These are phyloP conservation scores for Scotopteryx bipunctaria DNA, from an alignment of 2,888 invertebrate genomes.

Conservation along the genomic window DNA sequence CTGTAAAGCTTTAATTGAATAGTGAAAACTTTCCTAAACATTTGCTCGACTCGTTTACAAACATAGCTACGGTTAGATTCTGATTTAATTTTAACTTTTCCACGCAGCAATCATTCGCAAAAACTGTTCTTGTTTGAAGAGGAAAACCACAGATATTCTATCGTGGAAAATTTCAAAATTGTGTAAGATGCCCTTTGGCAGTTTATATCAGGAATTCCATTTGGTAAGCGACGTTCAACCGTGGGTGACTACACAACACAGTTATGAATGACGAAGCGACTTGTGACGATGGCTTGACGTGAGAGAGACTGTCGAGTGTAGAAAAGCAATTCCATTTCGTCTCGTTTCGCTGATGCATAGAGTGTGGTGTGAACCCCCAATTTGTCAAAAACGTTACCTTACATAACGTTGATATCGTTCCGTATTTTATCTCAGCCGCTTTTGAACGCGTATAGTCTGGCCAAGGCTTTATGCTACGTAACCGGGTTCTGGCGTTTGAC, in stretches of 20 bases:
- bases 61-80: slow-evolving; percentile 47
- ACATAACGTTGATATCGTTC: neutral
- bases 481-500: neutral
- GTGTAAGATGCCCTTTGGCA: slow-evolving; percentile 1
- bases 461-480: neutral
- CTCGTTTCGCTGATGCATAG: neutral
- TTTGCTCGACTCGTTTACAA: slow-evolving; percentile 52
- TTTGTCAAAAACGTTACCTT: neutral
- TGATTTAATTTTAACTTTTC: slow-evolving; percentile 51
- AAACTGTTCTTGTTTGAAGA: slow-evolving; percentile 28
- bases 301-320: neutral
- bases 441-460: neutral
- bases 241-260: neutral
- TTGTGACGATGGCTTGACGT: no score
- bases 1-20: slow-evolving; percentile 52
- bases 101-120: slow-evolving; percentile 37
- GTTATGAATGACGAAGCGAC: neutral
- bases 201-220: slow-evolving; percentile 15
- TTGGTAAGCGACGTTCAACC: slow-evolving; percentile 12
- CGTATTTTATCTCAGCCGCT: neutral
- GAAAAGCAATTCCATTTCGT: neutral
- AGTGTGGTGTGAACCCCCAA: neutral
- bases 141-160: no score
- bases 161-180: no score
- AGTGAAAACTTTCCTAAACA: slow-evolving; percentile 52